Conservation (phyloP, 1,140 invertebrate species). For the Orius insidiosus region DNA sequence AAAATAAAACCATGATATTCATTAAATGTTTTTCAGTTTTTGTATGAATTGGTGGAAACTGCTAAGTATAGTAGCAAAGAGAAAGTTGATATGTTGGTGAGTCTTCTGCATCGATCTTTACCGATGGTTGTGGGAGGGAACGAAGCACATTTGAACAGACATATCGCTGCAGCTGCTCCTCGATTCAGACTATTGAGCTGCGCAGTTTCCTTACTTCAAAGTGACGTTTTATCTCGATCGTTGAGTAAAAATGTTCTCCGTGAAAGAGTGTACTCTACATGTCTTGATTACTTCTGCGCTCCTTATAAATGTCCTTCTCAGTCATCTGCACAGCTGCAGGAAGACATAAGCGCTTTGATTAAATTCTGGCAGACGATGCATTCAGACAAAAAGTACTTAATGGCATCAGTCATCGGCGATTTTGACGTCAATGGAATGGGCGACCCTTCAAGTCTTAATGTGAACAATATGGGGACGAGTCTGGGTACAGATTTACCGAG, state of each 20-base stretch:
- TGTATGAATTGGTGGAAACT: slow-evolving; percentile 85
- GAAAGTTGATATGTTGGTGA: slow-evolving; percentile 81
- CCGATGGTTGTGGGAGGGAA: slow-evolving; percentile 63
- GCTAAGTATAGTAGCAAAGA: slow-evolving; percentile 92
- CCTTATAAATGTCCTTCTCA: slow-evolving; percentile 72
- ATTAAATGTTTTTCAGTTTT: slow-evolving; percentile 38
- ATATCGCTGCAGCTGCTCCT: slow-evolving; percentile 71
- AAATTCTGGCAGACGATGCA: slow-evolving; percentile 93
- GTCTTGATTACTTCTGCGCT: slow-evolving; percentile 89
- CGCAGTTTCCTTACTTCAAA: slow-evolving; percentile 82
- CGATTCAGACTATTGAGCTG: slow-evolving; percentile 76
- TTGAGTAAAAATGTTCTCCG: slow-evolving; percentile 83
- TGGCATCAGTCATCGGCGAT: slow-evolving; percentile 48
- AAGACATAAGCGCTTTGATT: slow-evolving; percentile 80
- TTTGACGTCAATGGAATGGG: slow-evolving; percentile 24
- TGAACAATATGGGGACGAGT: neutral
- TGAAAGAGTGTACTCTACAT: slow-evolving; percentile 84
- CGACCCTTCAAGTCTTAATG: slow-evolving; percentile 3
- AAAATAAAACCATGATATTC: neutral
- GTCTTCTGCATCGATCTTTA: slow-evolving; percentile 75
- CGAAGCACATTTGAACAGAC: slow-evolving; percentile 51
- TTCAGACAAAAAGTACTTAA: slow-evolving; percentile 92
- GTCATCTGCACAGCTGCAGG: slow-evolving; percentile 50
- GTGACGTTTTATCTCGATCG: slow-evolving; percentile 69
- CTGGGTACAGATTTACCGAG: slow-evolving; percentile 13